phyloP scores from a whole-genome alignment of 2,888 invertebrate genomes.

The Torymus aiolomorphi region DNA sequence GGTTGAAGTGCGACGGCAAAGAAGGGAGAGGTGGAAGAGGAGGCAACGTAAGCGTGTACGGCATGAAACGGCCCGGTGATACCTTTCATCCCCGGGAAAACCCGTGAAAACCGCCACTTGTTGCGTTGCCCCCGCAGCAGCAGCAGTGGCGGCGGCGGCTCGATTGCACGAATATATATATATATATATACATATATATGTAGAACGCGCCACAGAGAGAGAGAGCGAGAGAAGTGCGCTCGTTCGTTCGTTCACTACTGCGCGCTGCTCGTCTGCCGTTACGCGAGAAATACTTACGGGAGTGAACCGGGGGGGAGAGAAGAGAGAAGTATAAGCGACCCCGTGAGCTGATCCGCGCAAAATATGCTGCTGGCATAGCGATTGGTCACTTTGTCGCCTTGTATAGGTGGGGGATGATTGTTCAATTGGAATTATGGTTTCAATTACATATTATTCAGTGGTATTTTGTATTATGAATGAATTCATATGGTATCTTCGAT shows the following conservation, averaged over 20 bases:
- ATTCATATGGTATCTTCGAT: too few relatives aligned
- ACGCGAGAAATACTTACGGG: constrained; percentile 44
- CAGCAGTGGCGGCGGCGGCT: not conserved
- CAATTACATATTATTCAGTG: too few relatives aligned
- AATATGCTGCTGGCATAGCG: too few relatives aligned
- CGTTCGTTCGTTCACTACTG: not conserved
- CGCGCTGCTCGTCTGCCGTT: constrained; percentile 19
- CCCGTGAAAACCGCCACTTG: constrained; percentile 76
- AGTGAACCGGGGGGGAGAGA: not conserved
- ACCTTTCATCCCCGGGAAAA: constrained; percentile 74
- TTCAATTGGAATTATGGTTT: too few relatives aligned
- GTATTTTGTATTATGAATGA: too few relatives aligned
- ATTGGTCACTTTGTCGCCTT: too few relatives aligned
- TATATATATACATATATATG: too few relatives aligned
- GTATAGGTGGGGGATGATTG: too few relatives aligned
- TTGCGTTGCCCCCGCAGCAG: constrained; percentile 69
- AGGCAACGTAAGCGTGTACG: constrained; percentile 59
- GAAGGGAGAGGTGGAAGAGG: constrained; percentile 18
- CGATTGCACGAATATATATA: not conserved
- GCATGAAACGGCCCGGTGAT: constrained; percentile 63
- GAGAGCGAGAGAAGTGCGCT: not conserved
- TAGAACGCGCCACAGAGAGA: not conserved
- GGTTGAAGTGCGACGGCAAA: constrained; percentile 50
- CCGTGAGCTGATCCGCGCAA: constrained; percentile 18
- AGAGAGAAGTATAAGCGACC: constrained; percentile 14